These are phyloP conservation scores for Hydractinia echinata DNA, from an alignment of 30 jellyfish, hydroid and myxozoan species.

Conservation along the genomic window DNA sequence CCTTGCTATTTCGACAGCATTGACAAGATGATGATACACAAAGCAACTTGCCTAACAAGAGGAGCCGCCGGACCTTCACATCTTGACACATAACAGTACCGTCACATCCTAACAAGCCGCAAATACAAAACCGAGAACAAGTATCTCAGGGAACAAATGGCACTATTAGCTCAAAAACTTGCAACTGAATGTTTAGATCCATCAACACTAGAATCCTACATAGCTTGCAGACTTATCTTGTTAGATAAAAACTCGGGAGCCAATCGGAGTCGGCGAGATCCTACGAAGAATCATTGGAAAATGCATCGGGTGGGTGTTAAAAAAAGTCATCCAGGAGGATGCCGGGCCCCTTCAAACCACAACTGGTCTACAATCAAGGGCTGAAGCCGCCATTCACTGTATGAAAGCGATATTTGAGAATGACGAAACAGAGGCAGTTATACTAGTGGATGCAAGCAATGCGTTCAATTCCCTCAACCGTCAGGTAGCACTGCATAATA, in stretches of 20 bases:
- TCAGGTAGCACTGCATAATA: no score
- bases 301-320: slow-evolving; percentile 24
- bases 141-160: slow-evolving; percentile 18
- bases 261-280: slow-evolving; percentile 40
- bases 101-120: not conserved
- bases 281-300: slow-evolving; percentile 32
- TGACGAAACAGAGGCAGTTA: slow-evolving; percentile 32
- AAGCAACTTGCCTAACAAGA: slow-evolving; percentile 16
- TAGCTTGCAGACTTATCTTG: slow-evolving; percentile 31
- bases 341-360: slow-evolving; percentile 38
- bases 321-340: slow-evolving; percentile 11
- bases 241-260: slow-evolving; percentile 36
- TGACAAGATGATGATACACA: not conserved
- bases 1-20: slow-evolving; percentile 11
- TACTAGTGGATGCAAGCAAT: not conserved
- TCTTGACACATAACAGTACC: slow-evolving; percentile 3
- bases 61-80: slow-evolving; percentile 35
- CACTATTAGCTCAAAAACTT: slow-evolving; percentile 12
- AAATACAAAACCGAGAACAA: slow-evolving; percentile 22
- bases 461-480: no score
- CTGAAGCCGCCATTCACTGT: slow-evolving; percentile 33
- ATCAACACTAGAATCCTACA: slow-evolving; percentile 3
- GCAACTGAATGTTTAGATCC: slow-evolving; percentile 25
- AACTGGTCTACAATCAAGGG: slow-evolving; percentile 11
- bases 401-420: slow-evolving; percentile 24